Evolutionary conservation across 92 coral and sea anemone genomes (phyloP).

Genomic region (Pocillopora meandrina): DNA sequence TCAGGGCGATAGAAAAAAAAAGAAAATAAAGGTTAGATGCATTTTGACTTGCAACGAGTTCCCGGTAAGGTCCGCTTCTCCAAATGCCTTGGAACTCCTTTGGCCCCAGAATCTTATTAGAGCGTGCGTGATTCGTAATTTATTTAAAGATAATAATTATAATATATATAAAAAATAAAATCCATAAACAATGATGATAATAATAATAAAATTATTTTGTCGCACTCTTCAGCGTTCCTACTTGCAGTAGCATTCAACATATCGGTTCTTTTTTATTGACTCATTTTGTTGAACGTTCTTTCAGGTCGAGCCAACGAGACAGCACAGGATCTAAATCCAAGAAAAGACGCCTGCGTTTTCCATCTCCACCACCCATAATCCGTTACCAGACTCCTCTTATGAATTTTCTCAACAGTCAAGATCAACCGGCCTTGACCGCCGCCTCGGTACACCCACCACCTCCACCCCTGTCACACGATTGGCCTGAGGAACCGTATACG

Average conservation of each 20-base stretch:
- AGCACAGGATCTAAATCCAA: constrained; percentile 45
- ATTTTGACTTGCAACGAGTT: too few species aligned
- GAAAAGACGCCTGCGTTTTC: constrained; percentile 57
- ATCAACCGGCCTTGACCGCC: constrained; percentile 32
- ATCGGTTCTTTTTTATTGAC: too few species aligned
- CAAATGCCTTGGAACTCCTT: too few species aligned
- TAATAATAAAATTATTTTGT: too few species aligned
- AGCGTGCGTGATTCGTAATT: too few species aligned
- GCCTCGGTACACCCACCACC: constrained; percentile 62
- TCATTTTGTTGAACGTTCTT: neutral
- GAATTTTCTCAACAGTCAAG: constrained; percentile 59
- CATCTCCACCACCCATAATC: constrained; percentile 76
- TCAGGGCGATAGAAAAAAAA: too few species aligned
- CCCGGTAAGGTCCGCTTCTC: too few species aligned
- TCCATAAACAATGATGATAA: too few species aligned
- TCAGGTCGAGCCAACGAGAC: constrained; percentile 30
- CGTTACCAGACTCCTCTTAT: constrained; percentile 79
- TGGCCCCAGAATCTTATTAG: too few species aligned
- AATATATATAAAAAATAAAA: too few species aligned
- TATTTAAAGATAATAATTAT: too few species aligned
- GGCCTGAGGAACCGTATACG: constrained; percentile 37
- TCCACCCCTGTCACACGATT: constrained; percentile 60
- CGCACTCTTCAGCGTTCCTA: neutral
- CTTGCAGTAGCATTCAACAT: neutral
- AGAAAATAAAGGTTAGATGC: too few species aligned